A percentile compares a stretch with the other conserved stretches of the same genome.
Evolutionary conservation across 2,113 vertebrate species (phyloP).

Genomic region (Excalfactoria chinensis): DNA sequence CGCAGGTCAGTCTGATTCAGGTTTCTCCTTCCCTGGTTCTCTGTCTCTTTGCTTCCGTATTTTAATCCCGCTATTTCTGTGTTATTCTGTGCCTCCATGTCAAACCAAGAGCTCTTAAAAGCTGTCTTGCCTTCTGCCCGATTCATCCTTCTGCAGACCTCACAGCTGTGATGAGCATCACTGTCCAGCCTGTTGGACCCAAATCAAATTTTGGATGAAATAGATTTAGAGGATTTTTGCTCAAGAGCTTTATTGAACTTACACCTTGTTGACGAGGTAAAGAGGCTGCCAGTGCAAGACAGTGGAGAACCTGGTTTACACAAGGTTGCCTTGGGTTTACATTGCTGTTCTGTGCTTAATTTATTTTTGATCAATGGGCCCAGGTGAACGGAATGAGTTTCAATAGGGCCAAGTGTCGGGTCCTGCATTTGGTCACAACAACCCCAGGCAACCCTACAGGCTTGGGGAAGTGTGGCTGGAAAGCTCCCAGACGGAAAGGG

Average conservation of each 20-base stretch:
- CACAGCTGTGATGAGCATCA: neutral
- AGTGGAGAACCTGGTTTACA: neutral
- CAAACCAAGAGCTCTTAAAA: neutral
- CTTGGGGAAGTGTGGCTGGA: no score
- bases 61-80: neutral
- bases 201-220: neutral
- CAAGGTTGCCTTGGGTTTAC: neutral
- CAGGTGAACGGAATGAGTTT: no score
- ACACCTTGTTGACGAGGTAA: neutral
- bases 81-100: neutral
- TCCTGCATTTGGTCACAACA: no score
- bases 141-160: neutral
- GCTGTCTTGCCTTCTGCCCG: neutral
- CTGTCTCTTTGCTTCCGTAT: neutral
- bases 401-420: no score
- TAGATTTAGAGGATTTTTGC: neutral
- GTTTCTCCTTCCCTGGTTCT: neutral
- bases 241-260: neutral
- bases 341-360: neutral
- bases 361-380: no score
- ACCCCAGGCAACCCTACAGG: no score
- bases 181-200: neutral
- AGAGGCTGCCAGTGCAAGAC: neutral
- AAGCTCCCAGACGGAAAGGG: no score
- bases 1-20: neutral